Percentiles rank a stretch among this genome's conserved stretches.
phyloP scores from a whole-genome alignment of 2,113 vertebrate genomes.

The Hassar affinis region DNA sequence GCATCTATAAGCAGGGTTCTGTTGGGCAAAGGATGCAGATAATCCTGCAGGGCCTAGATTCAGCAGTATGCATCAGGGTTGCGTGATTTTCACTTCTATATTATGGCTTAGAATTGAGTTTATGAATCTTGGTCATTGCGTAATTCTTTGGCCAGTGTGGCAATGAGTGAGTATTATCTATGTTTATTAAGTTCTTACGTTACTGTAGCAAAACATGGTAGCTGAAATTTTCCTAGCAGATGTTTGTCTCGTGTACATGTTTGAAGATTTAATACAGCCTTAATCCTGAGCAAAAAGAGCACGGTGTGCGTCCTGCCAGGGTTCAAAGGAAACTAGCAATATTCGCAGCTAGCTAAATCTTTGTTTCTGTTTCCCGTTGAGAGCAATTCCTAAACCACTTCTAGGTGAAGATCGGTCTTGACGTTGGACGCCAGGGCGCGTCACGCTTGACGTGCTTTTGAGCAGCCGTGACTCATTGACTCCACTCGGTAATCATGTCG shows the following conservation, averaged over 20 bases:
- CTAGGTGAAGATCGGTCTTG: background rate
- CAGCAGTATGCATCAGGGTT: background rate
- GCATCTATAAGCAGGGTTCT: conserved; percentile 30
- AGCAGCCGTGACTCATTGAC: background rate
- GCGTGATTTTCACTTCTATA: background rate
- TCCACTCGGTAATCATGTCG: background rate
- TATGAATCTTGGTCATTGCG: too few species aligned
- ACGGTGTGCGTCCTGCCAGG: background rate
- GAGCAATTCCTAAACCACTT: background rate
- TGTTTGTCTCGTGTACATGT: background rate
- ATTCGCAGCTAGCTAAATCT: background rate
- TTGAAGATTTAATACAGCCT: background rate
- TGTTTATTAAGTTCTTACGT: background rate
- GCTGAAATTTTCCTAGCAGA: background rate
- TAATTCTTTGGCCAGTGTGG: background rate
- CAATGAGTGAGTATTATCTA: background rate
- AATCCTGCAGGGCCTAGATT: background rate
- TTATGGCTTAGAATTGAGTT: background rate
- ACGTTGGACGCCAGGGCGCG: background rate
- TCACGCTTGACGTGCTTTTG: background rate
- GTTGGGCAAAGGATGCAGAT: background rate
- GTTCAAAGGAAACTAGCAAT: background rate
- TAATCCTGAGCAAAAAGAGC: background rate
- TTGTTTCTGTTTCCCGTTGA: background rate
- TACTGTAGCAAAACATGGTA: background rate